Evolutionary conservation across 2,797 vertebrate genomes (phyloP).

Genomic region (Lagocephalus sceleratus): DNA sequence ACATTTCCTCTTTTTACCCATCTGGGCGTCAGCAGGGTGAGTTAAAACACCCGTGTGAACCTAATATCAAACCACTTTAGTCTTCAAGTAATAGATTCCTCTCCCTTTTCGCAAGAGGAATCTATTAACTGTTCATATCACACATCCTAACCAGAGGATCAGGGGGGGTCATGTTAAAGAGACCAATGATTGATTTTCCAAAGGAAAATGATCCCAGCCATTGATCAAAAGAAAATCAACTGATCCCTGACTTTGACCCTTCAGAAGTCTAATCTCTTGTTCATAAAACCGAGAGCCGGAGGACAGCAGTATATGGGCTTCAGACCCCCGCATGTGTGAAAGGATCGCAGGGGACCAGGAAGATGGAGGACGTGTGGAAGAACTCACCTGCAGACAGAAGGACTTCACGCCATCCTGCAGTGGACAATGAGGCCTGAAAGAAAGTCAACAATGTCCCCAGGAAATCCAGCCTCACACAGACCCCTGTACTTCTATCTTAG

Average conservation of each 20-base stretch:
- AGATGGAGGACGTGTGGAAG: slow-evolving; percentile 26
- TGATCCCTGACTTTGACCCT: slow-evolving; percentile 15
- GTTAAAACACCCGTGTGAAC: no score
- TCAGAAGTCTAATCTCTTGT: slow-evolving; percentile 24
- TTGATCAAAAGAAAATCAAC: slow-evolving; percentile 22
- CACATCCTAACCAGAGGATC: no score
- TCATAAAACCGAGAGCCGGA: slow-evolving; percentile 21
- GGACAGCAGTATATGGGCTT: slow-evolving; percentile 21
- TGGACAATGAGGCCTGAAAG: slow-evolving; percentile 47
- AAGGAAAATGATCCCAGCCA: slow-evolving; percentile 14
- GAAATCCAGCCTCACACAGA: slow-evolving; percentile 16
- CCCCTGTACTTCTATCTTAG: no score
- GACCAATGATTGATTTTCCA: slow-evolving; percentile 29
- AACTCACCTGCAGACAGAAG: slow-evolving; percentile 44
- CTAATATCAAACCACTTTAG: no score
- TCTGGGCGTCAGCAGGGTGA: no score
- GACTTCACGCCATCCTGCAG: slow-evolving; percentile 43
- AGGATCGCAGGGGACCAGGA: background rate
- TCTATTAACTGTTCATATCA: no score
- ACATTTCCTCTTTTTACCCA: no score
- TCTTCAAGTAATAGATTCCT: no score
- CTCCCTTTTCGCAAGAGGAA: slow-evolving; percentile 12
- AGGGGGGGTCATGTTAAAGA: background rate
- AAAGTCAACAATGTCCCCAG: slow-evolving; percentile 45
- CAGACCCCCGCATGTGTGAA: background rate